Percentiles rank a stretch among this genome's conserved stretches.
Evolutionary conservation across 2,113 vertebrate species (phyloP).

Genomic region (Ictidomys tridecemlineatus): DNA sequence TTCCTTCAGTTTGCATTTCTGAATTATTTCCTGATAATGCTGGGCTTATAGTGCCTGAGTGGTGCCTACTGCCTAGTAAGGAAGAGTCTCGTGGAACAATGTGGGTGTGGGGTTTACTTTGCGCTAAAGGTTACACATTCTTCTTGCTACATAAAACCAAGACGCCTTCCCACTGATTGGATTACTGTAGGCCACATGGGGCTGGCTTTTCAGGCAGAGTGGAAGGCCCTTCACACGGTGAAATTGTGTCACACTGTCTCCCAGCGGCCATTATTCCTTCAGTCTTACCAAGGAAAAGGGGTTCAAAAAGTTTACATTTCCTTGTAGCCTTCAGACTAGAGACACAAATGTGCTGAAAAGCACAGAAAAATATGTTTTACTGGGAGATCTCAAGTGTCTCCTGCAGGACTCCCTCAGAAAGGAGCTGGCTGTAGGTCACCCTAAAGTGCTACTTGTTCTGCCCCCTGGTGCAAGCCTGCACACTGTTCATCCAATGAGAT

Average conservation of each 20-base stretch:
- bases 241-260: neutral
- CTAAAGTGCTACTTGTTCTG: neutral
- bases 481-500: neutral
- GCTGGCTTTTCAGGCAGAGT: neutral
- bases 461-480: neutral
- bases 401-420: neutral
- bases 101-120: neutral
- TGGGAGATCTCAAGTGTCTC: neutral
- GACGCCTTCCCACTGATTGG: neutral
- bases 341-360: neutral
- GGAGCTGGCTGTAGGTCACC: neutral
- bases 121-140: conserved; percentile 51
- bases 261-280: neutral
- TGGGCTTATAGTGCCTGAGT: conserved; percentile 14
- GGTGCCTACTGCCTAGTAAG: conserved; percentile 62
- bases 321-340: neutral
- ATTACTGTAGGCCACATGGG: neutral
- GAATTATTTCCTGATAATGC: conserved; percentile 54
- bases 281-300: neutral
- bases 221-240: neutral
- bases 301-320: neutral
- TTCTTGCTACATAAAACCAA: conserved; percentile 35
- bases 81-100: neutral
- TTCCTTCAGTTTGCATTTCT: conserved; percentile 66
- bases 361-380: neutral